phyloP scores from a whole-genome alignment of 2,113 vertebrate species.

The Eulemur rufifrons region DNA sequence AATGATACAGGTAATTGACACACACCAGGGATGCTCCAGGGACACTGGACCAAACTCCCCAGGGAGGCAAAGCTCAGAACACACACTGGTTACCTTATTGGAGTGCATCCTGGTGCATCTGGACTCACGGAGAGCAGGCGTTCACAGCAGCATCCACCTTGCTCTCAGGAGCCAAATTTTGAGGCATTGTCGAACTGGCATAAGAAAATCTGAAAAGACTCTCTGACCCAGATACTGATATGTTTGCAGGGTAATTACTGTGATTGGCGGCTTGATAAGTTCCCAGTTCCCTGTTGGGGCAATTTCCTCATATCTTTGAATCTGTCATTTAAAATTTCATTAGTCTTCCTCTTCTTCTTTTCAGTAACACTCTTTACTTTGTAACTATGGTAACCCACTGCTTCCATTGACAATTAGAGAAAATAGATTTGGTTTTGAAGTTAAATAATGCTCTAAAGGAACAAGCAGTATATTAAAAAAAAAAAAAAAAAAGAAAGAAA shows the following conservation, averaged over 20 bases:
- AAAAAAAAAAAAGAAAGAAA: too few relatives aligned
- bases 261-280: not conserved
- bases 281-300: not conserved
- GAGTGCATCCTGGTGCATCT: rapidly evolving
- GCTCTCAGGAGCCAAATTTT: rapidly evolving
- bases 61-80: rapidly evolving
- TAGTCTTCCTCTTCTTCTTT: not conserved
- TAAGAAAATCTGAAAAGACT: not conserved
- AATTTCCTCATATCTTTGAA: not conserved
- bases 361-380: not conserved
- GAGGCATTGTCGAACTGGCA: rapidly evolving
- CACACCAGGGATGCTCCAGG: rapidly evolving
- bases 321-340: not conserved
- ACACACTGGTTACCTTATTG: rapidly evolving
- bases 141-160: rapidly evolving
- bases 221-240: not conserved
- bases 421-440: not conserved
- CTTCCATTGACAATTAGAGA: not conserved
- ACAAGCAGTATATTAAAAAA: not conserved
- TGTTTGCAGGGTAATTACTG: not conserved
- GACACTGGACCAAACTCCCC: rapidly evolving
- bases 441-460: not conserved
- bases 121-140: rapidly evolving
- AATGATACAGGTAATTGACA: rapidly evolving
- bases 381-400: not conserved